phyloP scores from a whole-genome alignment of 2,888 invertebrate genomes.

The Cryptocephalus primarius region DNA sequence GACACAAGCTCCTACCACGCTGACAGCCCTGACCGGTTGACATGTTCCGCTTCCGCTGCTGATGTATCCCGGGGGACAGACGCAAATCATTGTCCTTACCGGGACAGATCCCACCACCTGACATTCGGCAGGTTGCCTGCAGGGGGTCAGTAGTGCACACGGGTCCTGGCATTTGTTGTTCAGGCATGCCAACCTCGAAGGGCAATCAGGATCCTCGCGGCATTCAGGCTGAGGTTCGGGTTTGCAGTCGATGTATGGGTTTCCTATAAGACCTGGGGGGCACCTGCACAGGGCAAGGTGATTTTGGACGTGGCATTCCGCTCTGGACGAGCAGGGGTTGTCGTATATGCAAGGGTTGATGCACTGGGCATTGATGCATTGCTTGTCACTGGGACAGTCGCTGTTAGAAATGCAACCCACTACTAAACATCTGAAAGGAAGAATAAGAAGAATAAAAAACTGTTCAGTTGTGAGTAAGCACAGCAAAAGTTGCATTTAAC shows the following conservation, averaged over 20 bases:
- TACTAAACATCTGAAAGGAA: constrained; percentile 47
- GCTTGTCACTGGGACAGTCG: constrained; percentile 76
- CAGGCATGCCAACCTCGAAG: constrained; percentile 67
- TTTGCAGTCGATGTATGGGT: constrained; percentile 71
- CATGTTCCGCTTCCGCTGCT: constrained; percentile 75
- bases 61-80: constrained; percentile 80
- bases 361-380: constrained; percentile 79
- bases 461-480: too few species aligned
- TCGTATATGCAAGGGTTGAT: constrained; percentile 71
- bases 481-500: too few species aligned
- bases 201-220: constrained; percentile 71
- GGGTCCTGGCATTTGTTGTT: constrained; percentile 75
- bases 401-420: constrained; percentile 79
- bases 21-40: constrained; percentile 53
- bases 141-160: constrained; percentile 66
- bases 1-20: constrained; percentile 56
- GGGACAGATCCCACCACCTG: constrained; percentile 72
- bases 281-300: constrained; percentile 82
- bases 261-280: constrained; percentile 61
- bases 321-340: constrained; percentile 65
- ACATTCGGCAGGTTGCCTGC: constrained; percentile 68
- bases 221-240: constrained; percentile 67
- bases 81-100: constrained; percentile 80
- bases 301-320: constrained; percentile 70
- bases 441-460: too few species aligned